Percentiles rank a stretch among this genome's conserved stretches.
These are phyloP conservation scores for Ianthella basta DNA, from an alignment of 37 sponge, comb jelly and placozoan species.

Conservation along the genomic window DNA sequence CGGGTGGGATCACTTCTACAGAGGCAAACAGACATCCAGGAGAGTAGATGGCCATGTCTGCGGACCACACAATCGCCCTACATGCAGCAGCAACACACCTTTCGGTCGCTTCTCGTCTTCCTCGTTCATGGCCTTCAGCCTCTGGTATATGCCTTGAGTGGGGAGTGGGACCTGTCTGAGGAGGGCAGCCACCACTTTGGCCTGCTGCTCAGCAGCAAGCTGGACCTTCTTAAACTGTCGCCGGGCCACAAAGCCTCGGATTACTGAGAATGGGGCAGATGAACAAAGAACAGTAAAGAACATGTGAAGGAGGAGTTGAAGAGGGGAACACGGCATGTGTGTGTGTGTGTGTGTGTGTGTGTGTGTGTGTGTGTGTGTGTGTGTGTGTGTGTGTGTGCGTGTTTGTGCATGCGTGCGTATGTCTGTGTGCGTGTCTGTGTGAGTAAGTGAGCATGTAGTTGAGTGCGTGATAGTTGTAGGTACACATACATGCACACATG, in stretches of 20 bases:
- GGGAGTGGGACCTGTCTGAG: neutral
- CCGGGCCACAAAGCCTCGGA: slow-evolving; percentile 70
- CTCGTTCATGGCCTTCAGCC: slow-evolving; percentile 38
- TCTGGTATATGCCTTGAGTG: slow-evolving; percentile 9
- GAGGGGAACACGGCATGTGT: neutral
- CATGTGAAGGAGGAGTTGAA: neutral
- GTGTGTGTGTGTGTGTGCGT: neutral
- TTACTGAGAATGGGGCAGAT: slow-evolving; percentile 31
- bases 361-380: neutral
- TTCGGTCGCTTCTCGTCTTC: slow-evolving; percentile 52
- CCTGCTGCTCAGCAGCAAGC: slow-evolving; percentile 50
- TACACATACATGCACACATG: neutral
- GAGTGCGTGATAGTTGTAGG: neutral
- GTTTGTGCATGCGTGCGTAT: neutral
- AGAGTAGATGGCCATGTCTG: neutral
- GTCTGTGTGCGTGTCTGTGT: neutral
- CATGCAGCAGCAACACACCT: too few relatives aligned
- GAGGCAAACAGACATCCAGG: neutral
- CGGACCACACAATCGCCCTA: too few relatives aligned
- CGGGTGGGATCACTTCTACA: slow-evolving; percentile 20
- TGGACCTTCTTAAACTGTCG: slow-evolving; percentile 45
- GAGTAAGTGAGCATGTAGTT: neutral
- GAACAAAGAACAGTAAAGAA: neutral
- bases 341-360: neutral
- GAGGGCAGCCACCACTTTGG: slow-evolving; percentile 42